These are phyloP conservation scores for Empidonax alnorum DNA, from an alignment of 2,113 vertebrate genomes.

Conservation along the genomic window DNA sequence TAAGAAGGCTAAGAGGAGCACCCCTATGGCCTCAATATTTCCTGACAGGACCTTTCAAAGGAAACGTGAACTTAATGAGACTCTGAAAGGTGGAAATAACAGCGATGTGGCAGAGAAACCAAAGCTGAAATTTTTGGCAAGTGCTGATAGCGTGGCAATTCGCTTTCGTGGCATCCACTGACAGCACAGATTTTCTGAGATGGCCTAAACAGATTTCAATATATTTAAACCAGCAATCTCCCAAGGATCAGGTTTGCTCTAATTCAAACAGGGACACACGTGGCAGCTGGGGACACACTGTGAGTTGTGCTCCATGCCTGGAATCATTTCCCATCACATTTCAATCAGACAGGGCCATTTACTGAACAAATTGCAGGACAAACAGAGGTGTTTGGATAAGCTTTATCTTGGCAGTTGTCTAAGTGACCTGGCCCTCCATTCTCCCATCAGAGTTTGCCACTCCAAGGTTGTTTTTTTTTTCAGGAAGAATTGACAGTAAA, in stretches of 20 bases:
- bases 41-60: not conserved
- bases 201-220: not conserved
- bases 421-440: not conserved
- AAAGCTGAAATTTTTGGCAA: not conserved
- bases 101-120: not conserved
- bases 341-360: not conserved
- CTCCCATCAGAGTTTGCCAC: not conserved
- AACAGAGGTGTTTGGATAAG: conserved; percentile 2
- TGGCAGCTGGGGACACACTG: not conserved
- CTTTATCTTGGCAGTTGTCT: not conserved
- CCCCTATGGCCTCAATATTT: not conserved
- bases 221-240: not conserved
- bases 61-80: not conserved
- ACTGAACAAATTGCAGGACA: not conserved
- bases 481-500: not conserved
- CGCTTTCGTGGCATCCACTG: not conserved
- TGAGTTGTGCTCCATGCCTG: fast-evolving
- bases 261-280: not conserved
- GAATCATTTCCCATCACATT: not conserved
- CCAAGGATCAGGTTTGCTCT: not conserved
- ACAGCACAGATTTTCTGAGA: not conserved
- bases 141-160: not conserved
- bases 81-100: not conserved
- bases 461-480: not conserved
- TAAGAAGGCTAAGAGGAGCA: too few relatives aligned